Evolutionary conservation across 2,113 vertebrate genomes (phyloP).

Genomic region (Cinclus cinclus): DNA sequence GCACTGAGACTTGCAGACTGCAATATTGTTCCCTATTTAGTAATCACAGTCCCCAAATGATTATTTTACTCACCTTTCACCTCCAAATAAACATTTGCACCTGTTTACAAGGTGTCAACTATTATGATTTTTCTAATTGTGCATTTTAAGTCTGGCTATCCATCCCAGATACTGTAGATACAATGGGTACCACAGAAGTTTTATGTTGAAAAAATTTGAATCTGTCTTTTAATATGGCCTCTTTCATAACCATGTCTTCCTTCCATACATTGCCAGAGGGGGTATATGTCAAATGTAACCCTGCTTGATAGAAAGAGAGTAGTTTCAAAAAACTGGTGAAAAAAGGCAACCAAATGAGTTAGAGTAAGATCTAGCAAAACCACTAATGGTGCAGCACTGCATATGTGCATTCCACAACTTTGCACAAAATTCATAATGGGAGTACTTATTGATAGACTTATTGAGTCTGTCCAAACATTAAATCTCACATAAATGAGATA

Average conservation of each 20-base stretch:
- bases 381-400: not conserved
- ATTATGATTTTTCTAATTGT: not conserved
- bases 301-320: not conserved
- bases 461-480: not conserved
- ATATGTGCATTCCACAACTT: not conserved
- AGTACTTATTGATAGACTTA: not conserved
- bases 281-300: not conserved
- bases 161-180: not conserved
- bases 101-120: not conserved
- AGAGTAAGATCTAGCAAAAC: not conserved
- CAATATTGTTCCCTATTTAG: not conserved
- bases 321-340: not conserved
- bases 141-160: not conserved
- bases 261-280: not conserved
- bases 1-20: not conserved
- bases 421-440: not conserved
- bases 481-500: not conserved
- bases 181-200: not conserved
- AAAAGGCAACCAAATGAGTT: not conserved
- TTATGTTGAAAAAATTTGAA: not conserved
- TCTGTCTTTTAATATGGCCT: not conserved
- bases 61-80: not conserved
- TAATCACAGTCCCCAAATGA: not conserved
- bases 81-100: not conserved
- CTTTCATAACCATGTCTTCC: not conserved